Conservation (phyloP, 2,797 vertebrate species). For the Aeoliscus strigatus region DNA sequence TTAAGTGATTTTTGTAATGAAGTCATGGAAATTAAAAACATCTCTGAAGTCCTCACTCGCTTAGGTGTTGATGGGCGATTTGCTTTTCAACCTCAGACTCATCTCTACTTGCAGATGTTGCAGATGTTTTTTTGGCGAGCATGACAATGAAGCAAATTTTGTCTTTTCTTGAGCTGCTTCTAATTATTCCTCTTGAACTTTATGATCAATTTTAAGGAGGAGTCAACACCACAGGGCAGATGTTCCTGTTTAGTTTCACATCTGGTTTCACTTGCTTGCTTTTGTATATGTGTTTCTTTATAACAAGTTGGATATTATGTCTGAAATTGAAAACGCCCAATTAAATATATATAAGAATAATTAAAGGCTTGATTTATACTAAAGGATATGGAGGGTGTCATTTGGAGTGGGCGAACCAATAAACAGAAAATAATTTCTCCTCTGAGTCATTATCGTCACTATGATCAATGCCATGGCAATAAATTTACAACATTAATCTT, state of each 20-base stretch:
- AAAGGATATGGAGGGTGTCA: not conserved
- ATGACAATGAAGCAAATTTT: conserved; percentile 15
- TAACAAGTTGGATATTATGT: not conserved
- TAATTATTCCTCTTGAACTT: not conserved
- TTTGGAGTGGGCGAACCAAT: no score
- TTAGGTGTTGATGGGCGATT: conserved; percentile 7
- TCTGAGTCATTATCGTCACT: not conserved
- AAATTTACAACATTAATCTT: not conserved
- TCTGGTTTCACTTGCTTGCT: conserved; percentile 10
- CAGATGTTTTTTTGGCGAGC: conserved; percentile 20
- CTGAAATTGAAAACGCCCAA: not conserved
- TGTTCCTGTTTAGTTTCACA: conserved; percentile 2
- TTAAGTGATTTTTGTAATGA: conserved; percentile 4
- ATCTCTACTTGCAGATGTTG: not conserved
- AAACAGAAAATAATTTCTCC: not conserved
- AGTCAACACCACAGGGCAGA: conserved; percentile 1
- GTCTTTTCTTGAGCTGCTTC: conserved; percentile 1
- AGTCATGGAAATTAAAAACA: conserved; percentile 12
- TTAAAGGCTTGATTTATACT: not conserved
- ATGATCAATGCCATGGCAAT: not conserved
- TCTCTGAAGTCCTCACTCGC: not conserved
- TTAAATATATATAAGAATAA: not conserved
- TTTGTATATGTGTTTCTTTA: not conserved
- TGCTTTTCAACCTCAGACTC: conserved; percentile 3
- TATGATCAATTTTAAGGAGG: not conserved